These are phyloP conservation scores for Gambelia wislizenii DNA, from an alignment of 2,797 vertebrate genomes.

Conservation along the genomic window DNA sequence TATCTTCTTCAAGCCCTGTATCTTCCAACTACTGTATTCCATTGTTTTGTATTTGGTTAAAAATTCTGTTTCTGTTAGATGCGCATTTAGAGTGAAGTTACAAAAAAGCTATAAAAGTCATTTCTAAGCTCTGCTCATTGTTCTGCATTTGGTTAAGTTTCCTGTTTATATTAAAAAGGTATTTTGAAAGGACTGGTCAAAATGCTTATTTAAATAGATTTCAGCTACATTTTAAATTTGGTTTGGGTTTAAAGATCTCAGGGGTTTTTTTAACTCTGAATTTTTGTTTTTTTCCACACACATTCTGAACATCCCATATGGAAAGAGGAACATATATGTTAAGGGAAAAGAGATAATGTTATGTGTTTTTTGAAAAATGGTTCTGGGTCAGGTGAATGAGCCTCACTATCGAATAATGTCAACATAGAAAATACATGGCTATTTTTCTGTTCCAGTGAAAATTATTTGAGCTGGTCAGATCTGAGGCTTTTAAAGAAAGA, in stretches of 20 bases:
- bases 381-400: background rate
- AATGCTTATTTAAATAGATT: background rate
- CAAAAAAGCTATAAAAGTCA: too few species aligned
- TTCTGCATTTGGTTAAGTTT: conserved; percentile 21
- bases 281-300: background rate
- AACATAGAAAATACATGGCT: background rate
- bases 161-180: background rate
- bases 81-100: too few species aligned
- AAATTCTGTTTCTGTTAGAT: too few species aligned
- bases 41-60: too few species aligned
- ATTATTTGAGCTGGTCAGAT: background rate
- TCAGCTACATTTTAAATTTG: background rate
- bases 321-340: background rate
- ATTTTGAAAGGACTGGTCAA: background rate
- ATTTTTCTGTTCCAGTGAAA: background rate
- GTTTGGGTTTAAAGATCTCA: background rate
- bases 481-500: background rate
- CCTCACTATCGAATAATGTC: background rate
- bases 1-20: too few species aligned
- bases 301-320: background rate
- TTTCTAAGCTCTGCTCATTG: background rate
- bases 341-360: too few species aligned
- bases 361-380: background rate
- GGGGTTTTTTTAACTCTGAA: background rate
- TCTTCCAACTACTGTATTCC: too few species aligned